These are phyloP conservation scores for Camponotus floridanus DNA, from an alignment of 1,140 invertebrate species.

Conservation along the genomic window DNA sequence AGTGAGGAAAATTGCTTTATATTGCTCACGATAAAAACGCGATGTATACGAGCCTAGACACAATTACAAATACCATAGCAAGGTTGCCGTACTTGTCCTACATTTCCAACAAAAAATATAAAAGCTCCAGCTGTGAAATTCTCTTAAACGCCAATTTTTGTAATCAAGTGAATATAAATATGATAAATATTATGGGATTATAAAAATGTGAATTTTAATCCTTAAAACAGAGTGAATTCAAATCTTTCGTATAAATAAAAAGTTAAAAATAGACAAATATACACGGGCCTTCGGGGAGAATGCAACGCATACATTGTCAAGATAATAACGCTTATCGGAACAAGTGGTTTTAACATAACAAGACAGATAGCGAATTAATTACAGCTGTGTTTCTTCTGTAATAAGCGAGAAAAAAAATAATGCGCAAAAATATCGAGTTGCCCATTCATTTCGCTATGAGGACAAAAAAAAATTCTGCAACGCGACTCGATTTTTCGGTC, in stretches of 20 bases:
- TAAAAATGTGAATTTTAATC: not conserved
- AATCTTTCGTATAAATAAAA: not conserved
- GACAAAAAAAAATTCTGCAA: not conserved
- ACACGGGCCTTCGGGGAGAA: not conserved
- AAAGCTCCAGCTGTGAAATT: not conserved
- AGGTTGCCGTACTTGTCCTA: constrained; percentile 6
- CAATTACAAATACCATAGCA: not conserved
- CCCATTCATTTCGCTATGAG: not conserved
- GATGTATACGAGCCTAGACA: constrained; percentile 3
- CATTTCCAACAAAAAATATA: constrained; percentile 4
- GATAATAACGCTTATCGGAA: constrained; percentile 41
- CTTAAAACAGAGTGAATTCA: not conserved
- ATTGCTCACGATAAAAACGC: constrained; percentile 49
- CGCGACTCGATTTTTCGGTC: not conserved
- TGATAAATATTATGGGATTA: too few species aligned
- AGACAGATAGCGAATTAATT: constrained; percentile 45
- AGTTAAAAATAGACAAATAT: not conserved
- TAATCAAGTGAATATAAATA: not conserved
- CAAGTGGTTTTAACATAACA: constrained; percentile 31
- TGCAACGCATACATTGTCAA: constrained; percentile 7
- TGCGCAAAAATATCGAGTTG: not conserved
- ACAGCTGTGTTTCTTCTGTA: constrained; percentile 22
- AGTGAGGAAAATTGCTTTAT: constrained; percentile 62
- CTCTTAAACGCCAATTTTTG: not conserved
- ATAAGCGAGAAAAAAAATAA: not conserved